Evolutionary conservation across 2,888 invertebrate species (phyloP).

Genomic region (Acleris literana): DNA sequence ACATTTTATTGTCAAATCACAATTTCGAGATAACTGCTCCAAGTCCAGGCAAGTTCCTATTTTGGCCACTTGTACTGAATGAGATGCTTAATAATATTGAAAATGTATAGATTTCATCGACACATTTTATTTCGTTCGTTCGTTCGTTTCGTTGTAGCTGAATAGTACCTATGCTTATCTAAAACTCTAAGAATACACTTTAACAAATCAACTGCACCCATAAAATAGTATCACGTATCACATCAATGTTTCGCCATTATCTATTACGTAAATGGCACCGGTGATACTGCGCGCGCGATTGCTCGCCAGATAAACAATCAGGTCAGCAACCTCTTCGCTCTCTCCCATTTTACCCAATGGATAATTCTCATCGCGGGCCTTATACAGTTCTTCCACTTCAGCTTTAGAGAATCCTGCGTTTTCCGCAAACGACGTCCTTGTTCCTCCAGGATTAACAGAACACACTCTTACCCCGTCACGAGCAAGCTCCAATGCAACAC

Average conservation of each 20-base stretch:
- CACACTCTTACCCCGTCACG: slow-evolving; percentile 91
- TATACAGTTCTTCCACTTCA: slow-evolving; percentile 86
- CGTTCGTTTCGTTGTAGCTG: no score
- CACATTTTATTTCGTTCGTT: no score
- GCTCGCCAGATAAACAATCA: slow-evolving; percentile 95
- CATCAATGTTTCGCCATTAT: slow-evolving; percentile 73
- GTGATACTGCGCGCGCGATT: slow-evolving; percentile 94
- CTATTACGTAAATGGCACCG: slow-evolving; percentile 85
- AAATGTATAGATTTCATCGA: no score
- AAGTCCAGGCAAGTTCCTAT: no score
- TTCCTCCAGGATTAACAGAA: slow-evolving; percentile 96
- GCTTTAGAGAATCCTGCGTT: slow-evolving; percentile 89
- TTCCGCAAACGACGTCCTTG: slow-evolving; percentile 85
- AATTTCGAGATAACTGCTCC: no score
- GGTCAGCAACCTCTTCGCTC: slow-evolving; percentile 92
- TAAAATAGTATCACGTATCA: slow-evolving; percentile 42
- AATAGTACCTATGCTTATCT: no score
- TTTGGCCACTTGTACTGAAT: no score
- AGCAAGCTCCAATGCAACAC: slow-evolving; percentile 92
- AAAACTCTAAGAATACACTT: slow-evolving; percentile 1
- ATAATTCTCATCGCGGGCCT: slow-evolving; percentile 90
- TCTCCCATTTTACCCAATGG: slow-evolving; percentile 93
- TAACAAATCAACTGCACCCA: background rate
- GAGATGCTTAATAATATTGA: no score
- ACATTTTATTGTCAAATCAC: no score